phyloP scores from a whole-genome alignment of 2,888 invertebrate species.

The Tolmerus cingulatus region DNA sequence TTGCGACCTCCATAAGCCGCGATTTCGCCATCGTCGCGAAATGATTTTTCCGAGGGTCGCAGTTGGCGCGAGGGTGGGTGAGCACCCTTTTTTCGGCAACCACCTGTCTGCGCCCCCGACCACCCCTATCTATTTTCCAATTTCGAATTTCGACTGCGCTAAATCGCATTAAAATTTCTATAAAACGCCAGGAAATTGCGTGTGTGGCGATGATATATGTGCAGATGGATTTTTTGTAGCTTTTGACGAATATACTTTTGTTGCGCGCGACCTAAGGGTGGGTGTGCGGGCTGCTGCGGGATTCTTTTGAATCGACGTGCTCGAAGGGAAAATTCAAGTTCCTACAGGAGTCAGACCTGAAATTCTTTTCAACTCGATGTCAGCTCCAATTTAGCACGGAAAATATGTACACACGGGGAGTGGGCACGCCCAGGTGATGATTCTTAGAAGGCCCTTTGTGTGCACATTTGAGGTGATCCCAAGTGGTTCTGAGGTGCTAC shows the following conservation, averaged over 20 bases:
- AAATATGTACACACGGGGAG: neutral
- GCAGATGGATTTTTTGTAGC: neutral
- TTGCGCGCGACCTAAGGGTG: neutral
- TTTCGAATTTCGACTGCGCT: slow-evolving; percentile 17
- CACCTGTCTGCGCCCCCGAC: neutral
- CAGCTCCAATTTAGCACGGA: slow-evolving; percentile 14
- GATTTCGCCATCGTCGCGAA: neutral
- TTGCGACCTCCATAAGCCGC: neutral
- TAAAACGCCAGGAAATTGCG: slow-evolving; percentile 39
- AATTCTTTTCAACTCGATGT: slow-evolving; percentile 34
- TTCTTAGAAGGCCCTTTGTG: neutral
- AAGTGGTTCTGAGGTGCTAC: neutral
- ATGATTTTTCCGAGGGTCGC: neutral
- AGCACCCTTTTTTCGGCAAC: slow-evolving; percentile 1
- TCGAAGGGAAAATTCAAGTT: neutral
- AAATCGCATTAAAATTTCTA: slow-evolving; percentile 41
- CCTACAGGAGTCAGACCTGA: neutral
- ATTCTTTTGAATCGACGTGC: slow-evolving; percentile 20
- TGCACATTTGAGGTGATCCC: neutral
- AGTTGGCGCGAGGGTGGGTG: neutral
- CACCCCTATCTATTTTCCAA: slow-evolving; percentile 10
- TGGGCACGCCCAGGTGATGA: neutral
- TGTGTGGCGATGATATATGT: slow-evolving; percentile 16
- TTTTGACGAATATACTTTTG: neutral
- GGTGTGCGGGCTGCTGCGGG: neutral